phyloP scores from a whole-genome alignment of 2,888 invertebrate species.

The Sinelater perroti region DNA sequence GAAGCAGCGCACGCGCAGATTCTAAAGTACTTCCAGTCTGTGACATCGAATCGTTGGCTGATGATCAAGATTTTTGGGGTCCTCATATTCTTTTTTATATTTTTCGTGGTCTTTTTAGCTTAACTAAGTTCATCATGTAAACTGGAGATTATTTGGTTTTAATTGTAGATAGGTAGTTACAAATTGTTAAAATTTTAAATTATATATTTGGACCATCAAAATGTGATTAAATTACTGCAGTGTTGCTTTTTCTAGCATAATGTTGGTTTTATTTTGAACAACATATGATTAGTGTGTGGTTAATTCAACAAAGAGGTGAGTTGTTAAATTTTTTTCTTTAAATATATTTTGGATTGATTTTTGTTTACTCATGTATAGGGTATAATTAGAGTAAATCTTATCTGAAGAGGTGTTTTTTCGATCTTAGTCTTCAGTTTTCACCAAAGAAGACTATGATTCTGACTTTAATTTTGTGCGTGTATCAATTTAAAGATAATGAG shows the following conservation, averaged over 20 bases:
- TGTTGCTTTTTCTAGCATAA: slow-evolving; percentile 1
- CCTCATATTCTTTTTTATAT: slow-evolving; percentile 97
- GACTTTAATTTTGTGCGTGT: too few relatives aligned
- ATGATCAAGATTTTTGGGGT: slow-evolving; percentile 99
- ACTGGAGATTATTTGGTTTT: not conserved
- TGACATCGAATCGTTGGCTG: slow-evolving; percentile 96
- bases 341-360: too few relatives aligned
- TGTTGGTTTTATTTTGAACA: not conserved
- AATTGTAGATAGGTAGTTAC: slow-evolving; percentile 2
- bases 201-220: slow-evolving; percentile 7
- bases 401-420: too few relatives aligned
- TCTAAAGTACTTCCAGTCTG: slow-evolving; percentile 95
- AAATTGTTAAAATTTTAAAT: slow-evolving; percentile 7
- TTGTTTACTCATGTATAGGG: too few relatives aligned
- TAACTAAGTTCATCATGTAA: slow-evolving; percentile 44
- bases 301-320: too few relatives aligned
- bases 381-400: too few relatives aligned
- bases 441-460: too few relatives aligned
- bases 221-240: slow-evolving; percentile 10
- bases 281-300: too few relatives aligned
- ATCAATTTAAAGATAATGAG: too few relatives aligned
- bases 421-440: too few relatives aligned
- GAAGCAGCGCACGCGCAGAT: slow-evolving; percentile 98
- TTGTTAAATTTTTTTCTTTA: too few relatives aligned
- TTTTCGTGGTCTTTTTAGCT: slow-evolving; percentile 97